Evolutionary conservation across 1,140 invertebrate genomes (phyloP).

Genomic region (Drosophila truncata): DNA sequence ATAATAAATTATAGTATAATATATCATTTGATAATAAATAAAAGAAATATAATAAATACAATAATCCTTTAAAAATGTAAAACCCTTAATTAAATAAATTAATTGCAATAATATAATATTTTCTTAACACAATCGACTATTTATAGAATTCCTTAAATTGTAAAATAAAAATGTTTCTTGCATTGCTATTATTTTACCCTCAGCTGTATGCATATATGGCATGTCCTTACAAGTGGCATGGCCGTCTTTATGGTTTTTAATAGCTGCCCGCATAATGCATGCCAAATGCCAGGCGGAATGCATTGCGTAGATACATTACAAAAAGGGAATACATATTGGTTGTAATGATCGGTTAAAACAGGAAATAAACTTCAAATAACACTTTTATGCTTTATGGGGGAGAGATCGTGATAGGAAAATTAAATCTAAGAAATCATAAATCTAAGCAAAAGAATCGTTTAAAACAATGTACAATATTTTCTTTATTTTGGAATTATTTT

Average conservation of each 20-base stretch:
- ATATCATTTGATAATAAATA: too few relatives aligned
- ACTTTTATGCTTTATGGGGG: not conserved
- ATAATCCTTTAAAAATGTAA: too few relatives aligned
- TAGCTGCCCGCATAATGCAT: constrained; percentile 67
- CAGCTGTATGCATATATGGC: not conserved
- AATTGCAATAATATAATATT: not conserved
- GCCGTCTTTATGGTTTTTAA: constrained; percentile 62
- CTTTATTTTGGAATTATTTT: not conserved
- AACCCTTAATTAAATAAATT: too few relatives aligned
- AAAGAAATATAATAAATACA: not conserved
- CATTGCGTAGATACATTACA: constrained; percentile 2
- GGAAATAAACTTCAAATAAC: constrained; percentile 1
- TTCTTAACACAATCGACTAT: too few relatives aligned
- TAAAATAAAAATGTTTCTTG: not conserved
- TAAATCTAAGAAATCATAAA: not conserved
- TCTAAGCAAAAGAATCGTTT: not conserved
- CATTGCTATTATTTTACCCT: not conserved
- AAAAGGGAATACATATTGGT: not conserved
- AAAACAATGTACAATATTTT: not conserved
- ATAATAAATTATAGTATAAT: too few relatives aligned
- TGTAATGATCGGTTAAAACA: not conserved
- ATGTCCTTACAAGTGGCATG: constrained; percentile 32
- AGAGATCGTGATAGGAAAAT: not conserved
- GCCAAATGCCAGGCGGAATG: constrained; percentile 58
- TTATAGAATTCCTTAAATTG: too few relatives aligned